Percentiles rank a stretch among this genome's conserved stretches.
phyloP scores from a whole-genome alignment of 2,888 invertebrate species.

The Baccha elongata region DNA sequence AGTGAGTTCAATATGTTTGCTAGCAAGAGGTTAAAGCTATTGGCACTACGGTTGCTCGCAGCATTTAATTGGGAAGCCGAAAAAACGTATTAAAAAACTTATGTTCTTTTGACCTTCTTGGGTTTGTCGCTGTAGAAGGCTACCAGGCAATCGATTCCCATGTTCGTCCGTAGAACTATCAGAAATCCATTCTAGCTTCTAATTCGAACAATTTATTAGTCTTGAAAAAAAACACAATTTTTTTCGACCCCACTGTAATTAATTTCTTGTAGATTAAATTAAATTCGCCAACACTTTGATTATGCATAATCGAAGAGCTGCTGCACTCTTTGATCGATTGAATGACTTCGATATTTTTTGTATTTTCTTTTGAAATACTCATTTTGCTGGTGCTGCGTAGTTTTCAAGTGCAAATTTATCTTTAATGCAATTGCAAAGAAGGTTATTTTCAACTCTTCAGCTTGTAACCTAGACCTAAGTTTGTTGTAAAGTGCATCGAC shows the following conservation, averaged over 20 bases:
- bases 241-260: slow-evolving; percentile 1
- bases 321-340: slow-evolving; percentile 68
- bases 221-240: too few species aligned
- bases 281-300: slow-evolving; percentile 54
- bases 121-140: too few species aligned
- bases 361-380: slow-evolving; percentile 37
- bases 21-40: too few species aligned
- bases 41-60: too few species aligned
- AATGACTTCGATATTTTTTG: slow-evolving; percentile 58
- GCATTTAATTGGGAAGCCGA: too few species aligned
- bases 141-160: too few species aligned
- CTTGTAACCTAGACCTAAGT: slow-evolving; percentile 27
- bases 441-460: slow-evolving; percentile 6
- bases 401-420: slow-evolving; percentile 4
- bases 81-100: too few species aligned
- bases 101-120: too few species aligned
- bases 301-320: slow-evolving; percentile 48
- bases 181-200: too few species aligned
- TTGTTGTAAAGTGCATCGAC: slow-evolving; percentile 16
- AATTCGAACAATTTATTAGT: too few species aligned
- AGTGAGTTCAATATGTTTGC: too few species aligned
- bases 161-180: too few species aligned
- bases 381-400: neutral
- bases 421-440: slow-evolving; percentile 2
- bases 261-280: slow-evolving; percentile 4